Evolutionary conservation across 2,888 invertebrate genomes (phyloP).

Genomic region (Encarsia formosa): DNA sequence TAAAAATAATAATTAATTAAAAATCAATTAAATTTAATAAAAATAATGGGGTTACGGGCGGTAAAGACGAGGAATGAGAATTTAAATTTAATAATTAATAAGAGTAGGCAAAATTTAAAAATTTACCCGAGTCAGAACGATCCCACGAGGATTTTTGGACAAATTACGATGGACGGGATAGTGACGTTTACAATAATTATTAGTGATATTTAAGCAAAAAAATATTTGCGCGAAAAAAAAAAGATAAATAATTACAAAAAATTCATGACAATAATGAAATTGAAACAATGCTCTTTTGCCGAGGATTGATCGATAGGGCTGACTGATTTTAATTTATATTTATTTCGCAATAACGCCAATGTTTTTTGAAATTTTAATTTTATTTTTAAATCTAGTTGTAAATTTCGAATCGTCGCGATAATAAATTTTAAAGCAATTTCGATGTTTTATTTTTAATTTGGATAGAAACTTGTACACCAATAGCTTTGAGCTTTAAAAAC

Average conservation of each 20-base stretch:
- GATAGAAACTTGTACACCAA: conserved; percentile 11
- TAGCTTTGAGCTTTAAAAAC: conserved; percentile 19
- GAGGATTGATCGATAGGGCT: conserved; percentile 32
- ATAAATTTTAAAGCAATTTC: neutral
- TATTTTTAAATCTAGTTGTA: conserved; percentile 16
- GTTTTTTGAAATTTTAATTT: conserved; percentile 29
- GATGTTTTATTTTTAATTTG: conserved; percentile 1
- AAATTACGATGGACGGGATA: conserved; percentile 17
- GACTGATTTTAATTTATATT: conserved; percentile 30
- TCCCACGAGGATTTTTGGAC: conserved; percentile 19
- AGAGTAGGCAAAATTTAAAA: conserved; percentile 22
- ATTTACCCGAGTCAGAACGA: conserved; percentile 16
- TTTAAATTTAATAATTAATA: conserved; percentile 18
- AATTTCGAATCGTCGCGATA: neutral
- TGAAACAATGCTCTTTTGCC: conserved; percentile 29
- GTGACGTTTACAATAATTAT: conserved; percentile 26
- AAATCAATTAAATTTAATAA: conserved; percentile 28
- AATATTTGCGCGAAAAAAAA: conserved; percentile 10
- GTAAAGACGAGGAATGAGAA: conserved; percentile 29
- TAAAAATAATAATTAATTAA: conserved; percentile 25
- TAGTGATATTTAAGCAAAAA: conserved; percentile 6
- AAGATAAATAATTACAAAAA: no score
- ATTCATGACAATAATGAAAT: conserved; percentile 35
- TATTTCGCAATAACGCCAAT: conserved; percentile 23
- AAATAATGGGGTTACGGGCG: conserved; percentile 34